phyloP scores from a whole-genome alignment of 2,113 vertebrate species.

The Balaeniceps rex region DNA sequence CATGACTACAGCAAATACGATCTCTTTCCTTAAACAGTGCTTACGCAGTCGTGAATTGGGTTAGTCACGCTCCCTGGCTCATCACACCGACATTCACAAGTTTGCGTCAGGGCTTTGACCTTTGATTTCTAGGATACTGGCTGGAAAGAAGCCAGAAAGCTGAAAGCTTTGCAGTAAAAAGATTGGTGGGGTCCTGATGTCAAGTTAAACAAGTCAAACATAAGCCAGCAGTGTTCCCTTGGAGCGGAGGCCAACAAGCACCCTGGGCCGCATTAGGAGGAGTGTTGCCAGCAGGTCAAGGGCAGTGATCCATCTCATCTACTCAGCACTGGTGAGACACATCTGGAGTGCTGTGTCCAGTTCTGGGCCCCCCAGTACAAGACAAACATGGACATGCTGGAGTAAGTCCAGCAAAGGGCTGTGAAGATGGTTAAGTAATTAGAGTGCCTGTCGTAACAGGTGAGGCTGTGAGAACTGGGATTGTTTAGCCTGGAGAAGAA shows the following conservation, averaged over 20 bases:
- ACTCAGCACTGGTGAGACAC: background rate
- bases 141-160: background rate
- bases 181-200: background rate
- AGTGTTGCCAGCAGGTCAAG: background rate
- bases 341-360: background rate
- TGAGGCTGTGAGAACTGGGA: background rate
- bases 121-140: background rate
- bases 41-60: background rate
- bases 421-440: background rate
- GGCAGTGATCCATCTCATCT: background rate
- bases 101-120: background rate
- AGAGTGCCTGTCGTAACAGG: too few species aligned
- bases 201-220: background rate
- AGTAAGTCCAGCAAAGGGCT: background rate
- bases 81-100: background rate
- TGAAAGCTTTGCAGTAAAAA: background rate
- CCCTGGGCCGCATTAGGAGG: background rate
- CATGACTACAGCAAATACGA: background rate
- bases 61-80: background rate
- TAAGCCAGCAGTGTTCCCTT: background rate
- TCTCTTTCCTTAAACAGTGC: background rate
- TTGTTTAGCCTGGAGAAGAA: background rate
- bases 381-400: background rate
- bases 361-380: background rate
- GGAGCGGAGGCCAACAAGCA: rapidly evolving